phyloP scores from a whole-genome alignment of 92 coral and sea anemone genomes.

The Bergia puertoricense region DNA sequence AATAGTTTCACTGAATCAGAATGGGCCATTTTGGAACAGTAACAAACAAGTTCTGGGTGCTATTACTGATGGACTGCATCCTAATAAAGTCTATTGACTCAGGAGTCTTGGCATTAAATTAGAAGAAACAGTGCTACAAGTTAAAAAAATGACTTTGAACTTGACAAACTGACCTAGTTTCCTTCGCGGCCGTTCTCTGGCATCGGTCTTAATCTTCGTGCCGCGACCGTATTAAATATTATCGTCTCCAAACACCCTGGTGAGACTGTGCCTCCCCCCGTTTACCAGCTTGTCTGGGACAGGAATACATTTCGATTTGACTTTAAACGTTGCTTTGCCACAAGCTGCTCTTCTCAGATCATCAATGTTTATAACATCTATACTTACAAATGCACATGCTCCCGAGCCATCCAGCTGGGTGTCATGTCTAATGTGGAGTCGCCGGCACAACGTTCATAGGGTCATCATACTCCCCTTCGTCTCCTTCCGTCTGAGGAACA shows the following conservation, averaged over 20 bases:
- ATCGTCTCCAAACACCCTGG: background rate
- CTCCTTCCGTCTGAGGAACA: slow-evolving; percentile 17
- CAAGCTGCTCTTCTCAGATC: background rate
- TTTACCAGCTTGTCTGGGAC: no score
- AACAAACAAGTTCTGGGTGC: background rate
- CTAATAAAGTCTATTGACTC: no score
- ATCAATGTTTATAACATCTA: background rate
- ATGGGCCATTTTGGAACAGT: no score
- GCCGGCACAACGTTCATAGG: slow-evolving; percentile 31
- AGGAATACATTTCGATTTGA: no score
- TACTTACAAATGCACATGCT: background rate
- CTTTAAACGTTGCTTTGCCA: no score
- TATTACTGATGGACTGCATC: no score
- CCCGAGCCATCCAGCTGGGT: background rate
- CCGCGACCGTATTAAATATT: background rate
- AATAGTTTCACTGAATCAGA: no score
- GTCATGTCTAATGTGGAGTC: slow-evolving; percentile 8
- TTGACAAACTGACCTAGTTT: no score
- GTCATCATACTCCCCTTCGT: slow-evolving; percentile 29
- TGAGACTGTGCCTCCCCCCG: background rate
- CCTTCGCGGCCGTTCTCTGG: no score
- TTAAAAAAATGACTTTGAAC: background rate
- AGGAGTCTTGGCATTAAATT: background rate
- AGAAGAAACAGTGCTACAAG: background rate
- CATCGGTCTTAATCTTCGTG: no score